Evolutionary conservation across 2,888 invertebrate genomes (phyloP).

Genomic region (Stenchaetothrips biformis): DNA sequence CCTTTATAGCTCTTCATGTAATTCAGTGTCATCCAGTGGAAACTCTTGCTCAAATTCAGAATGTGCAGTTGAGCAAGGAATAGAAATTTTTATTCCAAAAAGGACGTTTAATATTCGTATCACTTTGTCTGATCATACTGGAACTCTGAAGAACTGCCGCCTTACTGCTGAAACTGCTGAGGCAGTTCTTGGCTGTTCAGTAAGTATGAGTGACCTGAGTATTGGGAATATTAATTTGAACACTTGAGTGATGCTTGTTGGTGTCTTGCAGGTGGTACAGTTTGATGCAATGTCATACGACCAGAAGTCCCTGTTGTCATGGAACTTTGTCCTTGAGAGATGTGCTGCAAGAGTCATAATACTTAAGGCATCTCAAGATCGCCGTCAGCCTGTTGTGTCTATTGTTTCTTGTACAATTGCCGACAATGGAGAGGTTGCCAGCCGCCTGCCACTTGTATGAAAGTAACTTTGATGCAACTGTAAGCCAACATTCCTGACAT

Average conservation of each 20-base stretch:
- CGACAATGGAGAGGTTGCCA: not conserved
- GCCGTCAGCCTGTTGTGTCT: not conserved
- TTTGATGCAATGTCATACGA: slow-evolving; percentile 52
- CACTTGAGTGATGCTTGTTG: not conserved
- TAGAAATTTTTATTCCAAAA: slow-evolving; percentile 41
- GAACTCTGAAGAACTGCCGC: slow-evolving; percentile 55
- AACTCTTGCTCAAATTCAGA: slow-evolving; percentile 44
- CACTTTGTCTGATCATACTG: slow-evolving; percentile 64
- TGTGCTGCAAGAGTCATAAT: slow-evolving; percentile 55
- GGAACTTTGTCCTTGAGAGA: slow-evolving; percentile 60
- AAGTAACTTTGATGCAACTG: not conserved
- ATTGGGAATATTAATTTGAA: slow-evolving; percentile 15
- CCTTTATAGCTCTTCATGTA: slow-evolving; percentile 35
- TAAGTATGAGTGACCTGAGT: slow-evolving; percentile 42
- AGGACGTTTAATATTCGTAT: slow-evolving; percentile 57
- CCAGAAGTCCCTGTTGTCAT: slow-evolving; percentile 55
- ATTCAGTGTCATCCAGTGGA: slow-evolving; percentile 31
- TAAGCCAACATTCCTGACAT: not conserved
- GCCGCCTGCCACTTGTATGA: not conserved
- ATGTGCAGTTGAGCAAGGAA: slow-evolving; percentile 44
- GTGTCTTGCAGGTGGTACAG: slow-evolving; percentile 49
- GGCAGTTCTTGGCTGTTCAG: slow-evolving; percentile 54
- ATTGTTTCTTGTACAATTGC: not conserved
- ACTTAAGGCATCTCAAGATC: slow-evolving; percentile 33
- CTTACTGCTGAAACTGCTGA: slow-evolving; percentile 57